Conservation (phyloP, 2,797 vertebrate species). For the Acipenser ruthenus region DNA sequence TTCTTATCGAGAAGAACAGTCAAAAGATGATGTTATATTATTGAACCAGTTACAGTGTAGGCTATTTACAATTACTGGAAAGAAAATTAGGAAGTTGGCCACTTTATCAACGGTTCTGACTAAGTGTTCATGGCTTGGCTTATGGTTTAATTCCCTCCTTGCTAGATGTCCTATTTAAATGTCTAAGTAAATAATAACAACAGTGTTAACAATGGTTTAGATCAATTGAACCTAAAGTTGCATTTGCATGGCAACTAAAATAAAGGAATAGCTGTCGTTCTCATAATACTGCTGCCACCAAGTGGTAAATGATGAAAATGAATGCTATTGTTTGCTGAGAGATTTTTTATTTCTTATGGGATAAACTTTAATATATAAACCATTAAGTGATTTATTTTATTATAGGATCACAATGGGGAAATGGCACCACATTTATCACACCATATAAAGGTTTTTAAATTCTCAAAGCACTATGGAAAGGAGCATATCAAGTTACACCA, state of each 20-base stretch:
- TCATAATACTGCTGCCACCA: constrained; percentile 14
- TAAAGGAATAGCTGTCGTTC: not conserved
- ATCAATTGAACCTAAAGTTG: constrained; percentile 10
- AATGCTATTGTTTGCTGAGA: not conserved
- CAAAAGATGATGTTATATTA: no score
- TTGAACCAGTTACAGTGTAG: no score
- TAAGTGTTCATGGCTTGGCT: no score
- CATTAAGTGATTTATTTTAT: not conserved
- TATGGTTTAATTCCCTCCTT: not conserved
- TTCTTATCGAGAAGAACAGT: no score
- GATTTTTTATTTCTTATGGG: not conserved
- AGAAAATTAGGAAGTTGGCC: not conserved
- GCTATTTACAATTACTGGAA: no score
- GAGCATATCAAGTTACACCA: no score
- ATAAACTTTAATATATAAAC: not conserved
- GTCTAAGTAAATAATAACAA: not conserved
- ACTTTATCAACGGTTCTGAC: constrained; percentile 10
- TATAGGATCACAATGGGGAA: not conserved
- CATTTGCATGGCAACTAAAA: not conserved
- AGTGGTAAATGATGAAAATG: constrained; percentile 12
- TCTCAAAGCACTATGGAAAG: no score
- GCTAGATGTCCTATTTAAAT: not conserved
- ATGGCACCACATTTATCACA: constrained; percentile 4
- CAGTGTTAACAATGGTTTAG: not conserved
- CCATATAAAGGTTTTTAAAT: constrained; percentile 9